A percentile compares a stretch with the other conserved stretches of the same genome.
These are phyloP conservation scores for Prunella himalayana DNA, from an alignment of 2,113 vertebrate genomes.

Conservation along the genomic window DNA sequence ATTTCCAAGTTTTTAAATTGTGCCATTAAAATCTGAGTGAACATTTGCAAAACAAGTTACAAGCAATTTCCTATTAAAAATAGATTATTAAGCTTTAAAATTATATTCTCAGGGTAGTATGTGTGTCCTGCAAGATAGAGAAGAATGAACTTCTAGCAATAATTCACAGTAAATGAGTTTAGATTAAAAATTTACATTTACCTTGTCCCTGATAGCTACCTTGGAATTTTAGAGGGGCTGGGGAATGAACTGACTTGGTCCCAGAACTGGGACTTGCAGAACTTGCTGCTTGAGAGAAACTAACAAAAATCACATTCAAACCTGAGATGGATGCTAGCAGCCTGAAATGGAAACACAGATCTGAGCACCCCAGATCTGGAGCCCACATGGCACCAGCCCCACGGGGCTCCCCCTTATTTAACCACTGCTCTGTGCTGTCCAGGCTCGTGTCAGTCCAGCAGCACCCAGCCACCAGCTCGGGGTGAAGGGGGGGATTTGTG, in stretches of 20 bases:
- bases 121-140: background rate
- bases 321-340: background rate
- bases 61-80: constrained; percentile 43
- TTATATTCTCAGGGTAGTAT: background rate
- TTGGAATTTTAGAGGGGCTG: background rate
- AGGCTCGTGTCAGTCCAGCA: background rate
- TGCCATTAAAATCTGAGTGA: constrained; percentile 31
- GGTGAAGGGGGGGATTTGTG: background rate
- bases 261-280: background rate
- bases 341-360: background rate
- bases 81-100: constrained; percentile 32
- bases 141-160: background rate
- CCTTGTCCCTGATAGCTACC: background rate
- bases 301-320: background rate
- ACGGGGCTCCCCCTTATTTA: rapidly evolving
- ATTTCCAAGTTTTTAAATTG: constrained; percentile 42
- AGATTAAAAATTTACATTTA: constrained; percentile 21
- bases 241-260: background rate
- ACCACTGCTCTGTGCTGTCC: background rate
- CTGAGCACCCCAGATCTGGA: rapidly evolving
- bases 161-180: background rate
- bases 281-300: background rate
- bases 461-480: background rate
- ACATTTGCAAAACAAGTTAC: constrained; percentile 31
- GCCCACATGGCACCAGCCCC: rapidly evolving